These are phyloP conservation scores for Probosciger aterrimus DNA, from an alignment of 2,113 vertebrate genomes.

Conservation along the genomic window DNA sequence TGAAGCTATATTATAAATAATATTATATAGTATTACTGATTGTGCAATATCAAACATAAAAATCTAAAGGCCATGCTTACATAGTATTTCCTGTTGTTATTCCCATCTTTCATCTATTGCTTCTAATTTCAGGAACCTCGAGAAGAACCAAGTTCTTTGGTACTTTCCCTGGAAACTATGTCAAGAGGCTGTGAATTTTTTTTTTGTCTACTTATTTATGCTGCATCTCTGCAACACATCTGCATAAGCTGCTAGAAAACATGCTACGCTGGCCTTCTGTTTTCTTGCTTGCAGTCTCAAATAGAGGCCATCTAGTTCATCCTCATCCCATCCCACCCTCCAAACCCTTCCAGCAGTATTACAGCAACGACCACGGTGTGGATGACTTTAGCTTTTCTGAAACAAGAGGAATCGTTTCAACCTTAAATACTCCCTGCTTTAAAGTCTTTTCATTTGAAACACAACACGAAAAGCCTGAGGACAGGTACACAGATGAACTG, in stretches of 20 bases:
- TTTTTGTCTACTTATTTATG: slow-evolving; percentile 68
- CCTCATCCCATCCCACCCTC: slow-evolving; percentile 60
- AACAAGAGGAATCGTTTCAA: slow-evolving; percentile 1
- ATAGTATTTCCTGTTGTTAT: slow-evolving; percentile 4
- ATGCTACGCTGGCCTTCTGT: slow-evolving; percentile 60
- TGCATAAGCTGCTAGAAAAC: slow-evolving; percentile 70
- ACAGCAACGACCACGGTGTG: slow-evolving; percentile 3
- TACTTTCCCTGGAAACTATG: slow-evolving; percentile 99
- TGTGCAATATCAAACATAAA: neutral
- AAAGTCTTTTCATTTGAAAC: neutral
- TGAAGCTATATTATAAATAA: neutral
- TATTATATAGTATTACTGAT: neutral
- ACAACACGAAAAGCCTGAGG: neutral
- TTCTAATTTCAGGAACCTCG: slow-evolving; percentile 90
- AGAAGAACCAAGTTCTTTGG: slow-evolving; percentile 96
- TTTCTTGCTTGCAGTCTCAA: slow-evolving; percentile 65
- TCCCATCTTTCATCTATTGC: slow-evolving; percentile 64
- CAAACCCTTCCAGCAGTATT: slow-evolving; percentile 58
- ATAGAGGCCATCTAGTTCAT: slow-evolving; percentile 38
- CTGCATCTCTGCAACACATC: slow-evolving; percentile 76
- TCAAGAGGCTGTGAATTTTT: slow-evolving; percentile 89
- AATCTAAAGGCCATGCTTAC: neutral
- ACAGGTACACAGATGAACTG: neutral
- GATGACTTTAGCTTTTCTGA: slow-evolving; percentile 21
- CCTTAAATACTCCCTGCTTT: neutral